Conservation (phyloP, 2,113 vertebrate species). For the Stegostoma tigrinum region DNA sequence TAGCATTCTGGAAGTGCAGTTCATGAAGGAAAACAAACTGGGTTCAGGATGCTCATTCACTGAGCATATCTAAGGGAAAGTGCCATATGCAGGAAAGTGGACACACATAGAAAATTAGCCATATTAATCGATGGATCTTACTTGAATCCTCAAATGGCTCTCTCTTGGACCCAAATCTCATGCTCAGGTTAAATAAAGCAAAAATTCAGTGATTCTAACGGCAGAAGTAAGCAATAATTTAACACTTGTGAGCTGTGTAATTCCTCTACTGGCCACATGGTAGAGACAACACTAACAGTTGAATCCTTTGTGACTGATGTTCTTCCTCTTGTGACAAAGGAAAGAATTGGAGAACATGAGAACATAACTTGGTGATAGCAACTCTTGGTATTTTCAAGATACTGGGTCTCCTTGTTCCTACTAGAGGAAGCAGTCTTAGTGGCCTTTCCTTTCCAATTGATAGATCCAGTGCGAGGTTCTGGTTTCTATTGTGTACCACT, state of each 20-base stretch:
- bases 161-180: not conserved
- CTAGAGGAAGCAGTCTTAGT: not conserved
- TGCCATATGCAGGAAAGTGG: not conserved
- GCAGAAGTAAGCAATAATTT: not conserved
- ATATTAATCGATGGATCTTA: not conserved
- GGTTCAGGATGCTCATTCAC: not conserved
- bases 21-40: not conserved
- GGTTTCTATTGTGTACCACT: not conserved
- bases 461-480: not conserved
- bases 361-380: not conserved
- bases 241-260: not conserved
- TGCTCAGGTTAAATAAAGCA: not conserved
- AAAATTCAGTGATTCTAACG: not conserved
- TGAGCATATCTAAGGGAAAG: not conserved
- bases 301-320: not conserved
- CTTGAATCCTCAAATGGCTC: not conserved
- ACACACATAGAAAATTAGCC: not conserved
- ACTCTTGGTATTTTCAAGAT: no score
- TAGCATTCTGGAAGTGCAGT: not conserved
- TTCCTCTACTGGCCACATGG: not conserved
- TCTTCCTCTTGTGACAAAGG: not conserved
- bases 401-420: not conserved
- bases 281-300: slow-evolving; percentile 19
- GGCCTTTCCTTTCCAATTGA: not conserved
- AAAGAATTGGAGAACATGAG: not conserved